Percentiles rank a stretch among this genome's conserved stretches.
Conservation (phyloP, 1,140 invertebrate genomes). For the Druon quercuslanigerum region DNA sequence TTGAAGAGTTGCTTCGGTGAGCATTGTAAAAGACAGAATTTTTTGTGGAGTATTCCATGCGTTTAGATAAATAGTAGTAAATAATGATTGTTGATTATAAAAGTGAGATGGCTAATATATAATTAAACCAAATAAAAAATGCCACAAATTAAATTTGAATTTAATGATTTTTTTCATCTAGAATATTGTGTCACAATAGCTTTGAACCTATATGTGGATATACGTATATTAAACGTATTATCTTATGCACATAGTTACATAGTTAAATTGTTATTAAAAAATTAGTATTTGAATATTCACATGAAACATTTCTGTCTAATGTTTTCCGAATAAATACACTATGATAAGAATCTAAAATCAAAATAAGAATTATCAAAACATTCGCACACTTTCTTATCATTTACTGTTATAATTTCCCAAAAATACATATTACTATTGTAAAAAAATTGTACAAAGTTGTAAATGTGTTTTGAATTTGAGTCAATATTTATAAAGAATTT, state of each 20-base stretch:
- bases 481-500: neutral
- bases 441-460: conserved; percentile 33
- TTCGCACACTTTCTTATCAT: conserved; percentile 18
- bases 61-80: too few relatives aligned
- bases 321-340: conserved; percentile 7
- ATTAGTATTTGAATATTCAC: neutral
- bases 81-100: too few relatives aligned
- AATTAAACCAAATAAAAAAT: neutral
- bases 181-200: neutral
- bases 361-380: neutral
- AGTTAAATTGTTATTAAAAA: neutral
- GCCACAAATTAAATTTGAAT: neutral
- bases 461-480: conserved; percentile 19
- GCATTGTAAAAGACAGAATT: neutral
- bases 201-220: neutral
- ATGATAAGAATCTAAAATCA: neutral
- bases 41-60: too few relatives aligned
- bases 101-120: too few relatives aligned
- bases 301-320: neutral
- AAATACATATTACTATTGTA: conserved; percentile 35
- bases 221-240: neutral
- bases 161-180: neutral
- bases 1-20: neutral
- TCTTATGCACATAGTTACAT: neutral
- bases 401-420: neutral